Evolutionary conservation across 2,888 invertebrate genomes (phyloP).

Genomic region (Oscheius sp.): DNA sequence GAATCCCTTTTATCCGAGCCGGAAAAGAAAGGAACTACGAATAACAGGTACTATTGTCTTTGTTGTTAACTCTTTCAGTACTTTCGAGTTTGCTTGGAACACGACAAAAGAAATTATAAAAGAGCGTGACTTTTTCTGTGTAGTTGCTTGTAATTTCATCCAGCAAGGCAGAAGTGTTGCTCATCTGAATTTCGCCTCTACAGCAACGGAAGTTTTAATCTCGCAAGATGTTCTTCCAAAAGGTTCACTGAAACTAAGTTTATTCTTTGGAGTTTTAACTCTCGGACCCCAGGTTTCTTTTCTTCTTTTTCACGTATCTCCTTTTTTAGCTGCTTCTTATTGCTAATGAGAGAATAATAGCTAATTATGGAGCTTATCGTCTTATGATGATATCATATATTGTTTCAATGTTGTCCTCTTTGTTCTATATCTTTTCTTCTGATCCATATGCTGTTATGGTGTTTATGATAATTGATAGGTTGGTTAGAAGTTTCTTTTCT

Average conservation of each 20-base stretch:
- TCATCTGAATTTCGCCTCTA: constrained; percentile 70
- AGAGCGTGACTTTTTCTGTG: constrained; percentile 59
- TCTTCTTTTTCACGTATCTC: background rate
- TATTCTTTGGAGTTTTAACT: constrained; percentile 66
- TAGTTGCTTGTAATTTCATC: constrained; percentile 64
- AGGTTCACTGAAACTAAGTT: constrained; percentile 59
- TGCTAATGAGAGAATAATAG: constrained; percentile 52
- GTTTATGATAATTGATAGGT: constrained; percentile 69
- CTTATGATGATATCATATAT: constrained; percentile 52
- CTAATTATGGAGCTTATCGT: constrained; percentile 51
- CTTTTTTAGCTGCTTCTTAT: constrained; percentile 56
- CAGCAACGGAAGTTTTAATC: constrained; percentile 67
- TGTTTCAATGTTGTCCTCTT: constrained; percentile 53
- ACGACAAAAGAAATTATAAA: constrained; percentile 55
- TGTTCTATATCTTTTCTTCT: constrained; percentile 49
- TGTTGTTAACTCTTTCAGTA: background rate
- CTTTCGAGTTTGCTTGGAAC: constrained; percentile 19
- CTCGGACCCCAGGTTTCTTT: constrained; percentile 58
- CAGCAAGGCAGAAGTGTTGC: constrained; percentile 61
- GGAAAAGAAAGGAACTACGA: background rate
- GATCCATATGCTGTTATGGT: constrained; percentile 59
- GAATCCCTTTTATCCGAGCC: background rate
- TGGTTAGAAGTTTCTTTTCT: background rate
- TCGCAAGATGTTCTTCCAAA: constrained; percentile 61
- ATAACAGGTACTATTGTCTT: constrained; percentile 16